Base-by-base conservation (phyloP, 2,797 vertebrate genomes). In the Diceros bicornis region DNA sequence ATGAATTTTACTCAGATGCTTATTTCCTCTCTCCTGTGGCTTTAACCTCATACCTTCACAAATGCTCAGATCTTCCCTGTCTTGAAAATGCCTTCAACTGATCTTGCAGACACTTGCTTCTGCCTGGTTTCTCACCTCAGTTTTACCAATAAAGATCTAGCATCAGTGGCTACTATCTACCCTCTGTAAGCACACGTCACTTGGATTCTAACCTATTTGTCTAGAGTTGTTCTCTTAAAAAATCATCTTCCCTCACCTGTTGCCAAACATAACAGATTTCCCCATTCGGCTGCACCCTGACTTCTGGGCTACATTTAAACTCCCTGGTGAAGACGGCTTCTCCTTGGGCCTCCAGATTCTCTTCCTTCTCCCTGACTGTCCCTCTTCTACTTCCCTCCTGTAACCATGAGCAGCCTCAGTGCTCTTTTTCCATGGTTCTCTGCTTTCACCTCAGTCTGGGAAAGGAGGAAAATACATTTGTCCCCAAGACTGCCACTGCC, bases 331-430 rank as follows among this genome's bases (percentile, higher is more conserved):
- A 72, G 55, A 25, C 12, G 16, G n/a, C 89, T 81, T 14, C 69
- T 34, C 52, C 62, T 41, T 41, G 7, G 77, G 11, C 57, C 59
- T 8, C 66, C 11, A 2, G 13, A 34, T 25, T 44, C 18, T 47
- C 41, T 37, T 44, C 44, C 23, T 14, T 37, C 61, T 57, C 61
- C 20, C 44, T 27, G 4, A 6, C 16, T 16, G n/a, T 64, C 88
- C 16, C 17, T 12, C 37, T 13, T 17, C 34, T 14, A 16, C 47
- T 27, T 41, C 29, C 7, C 10, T 17, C 57, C 59, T 1, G 1
- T 11, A 37, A n/a, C 0, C 0, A 47, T 10, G 50, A n/a, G n/a
- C 1, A 16, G 59, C 77, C 37, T 6, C 0, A 0, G 62, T 2
- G 12, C 17, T 23, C 7, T 5, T n/a, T 16, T 16, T 78, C 71